Percentiles rank a stretch among this genome's conserved stretches.
phyloP scores from a whole-genome alignment of 1,140 invertebrate species.

The Drosophila tsacasi region DNA sequence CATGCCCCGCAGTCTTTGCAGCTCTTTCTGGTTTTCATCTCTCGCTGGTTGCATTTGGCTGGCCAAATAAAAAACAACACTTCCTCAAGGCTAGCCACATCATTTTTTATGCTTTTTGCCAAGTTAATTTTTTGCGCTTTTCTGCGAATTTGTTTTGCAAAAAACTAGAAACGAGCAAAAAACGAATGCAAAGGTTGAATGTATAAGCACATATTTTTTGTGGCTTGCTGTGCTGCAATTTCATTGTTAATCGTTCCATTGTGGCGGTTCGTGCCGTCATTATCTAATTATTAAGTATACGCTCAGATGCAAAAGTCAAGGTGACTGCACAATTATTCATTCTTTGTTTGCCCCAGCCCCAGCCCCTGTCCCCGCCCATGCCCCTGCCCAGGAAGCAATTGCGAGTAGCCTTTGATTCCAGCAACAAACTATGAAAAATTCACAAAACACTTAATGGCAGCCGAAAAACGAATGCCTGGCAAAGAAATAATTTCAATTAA shows the following conservation, averaged over 20 bases:
- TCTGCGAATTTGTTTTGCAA: conserved; percentile 70
- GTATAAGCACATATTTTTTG: conserved; percentile 16
- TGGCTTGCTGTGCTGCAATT: conserved; percentile 56
- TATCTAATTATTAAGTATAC: conserved; percentile 72
- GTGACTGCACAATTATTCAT: conserved; percentile 76
- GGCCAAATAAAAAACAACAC: conserved; percentile 23
- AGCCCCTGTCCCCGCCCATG: neutral
- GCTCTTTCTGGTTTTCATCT: conserved; percentile 21
- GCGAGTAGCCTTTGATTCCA: conserved; percentile 18
- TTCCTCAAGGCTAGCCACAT: conserved; percentile 68
- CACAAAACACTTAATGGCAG: conserved; percentile 39
- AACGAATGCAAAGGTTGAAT: conserved; percentile 61
- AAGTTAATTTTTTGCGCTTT: conserved; percentile 62
- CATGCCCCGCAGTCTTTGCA: conserved; percentile 28
- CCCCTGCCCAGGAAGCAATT: conserved; percentile 43
- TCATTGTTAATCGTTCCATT: conserved; percentile 53
- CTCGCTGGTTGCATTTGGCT: conserved; percentile 58
- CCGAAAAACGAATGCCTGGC: conserved; percentile 25
- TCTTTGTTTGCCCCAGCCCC: conserved; percentile 28
- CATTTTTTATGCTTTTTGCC: conserved; percentile 46
- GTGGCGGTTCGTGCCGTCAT: conserved; percentile 55
- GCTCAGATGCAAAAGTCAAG: conserved; percentile 76
- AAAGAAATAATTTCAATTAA: conserved; percentile 55
- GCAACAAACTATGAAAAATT: conserved; percentile 30
- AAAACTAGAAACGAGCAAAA: conserved; percentile 52